A percentile compares a stretch with the other conserved stretches of the same genome.
These are phyloP conservation scores for Protodeltote pygarga DNA, from an alignment of 2,888 invertebrate species.

Conservation along the genomic window DNA sequence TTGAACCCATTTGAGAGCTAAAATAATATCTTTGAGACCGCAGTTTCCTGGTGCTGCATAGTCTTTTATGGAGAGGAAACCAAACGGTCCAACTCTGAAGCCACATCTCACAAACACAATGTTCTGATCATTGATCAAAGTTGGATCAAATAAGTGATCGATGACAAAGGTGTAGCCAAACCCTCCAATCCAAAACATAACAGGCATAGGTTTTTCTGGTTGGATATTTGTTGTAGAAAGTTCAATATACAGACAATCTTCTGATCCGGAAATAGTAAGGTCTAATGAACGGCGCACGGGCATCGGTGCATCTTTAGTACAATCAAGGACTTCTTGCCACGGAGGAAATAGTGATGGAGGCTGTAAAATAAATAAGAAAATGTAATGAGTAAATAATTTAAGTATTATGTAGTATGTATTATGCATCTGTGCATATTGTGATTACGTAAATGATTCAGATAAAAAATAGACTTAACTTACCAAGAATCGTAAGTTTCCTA, in stretches of 20 bases:
- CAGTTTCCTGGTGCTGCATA: constrained; percentile 78
- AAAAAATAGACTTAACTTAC: constrained; percentile 62
- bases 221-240: constrained; percentile 67
- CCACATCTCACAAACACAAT: constrained; percentile 78
- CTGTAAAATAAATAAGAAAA: constrained; percentile 57
- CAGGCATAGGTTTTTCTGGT: constrained; percentile 71
- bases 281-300: constrained; percentile 44
- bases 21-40: constrained; percentile 78
- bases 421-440: too few species aligned
- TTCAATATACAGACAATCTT: constrained; percentile 81
- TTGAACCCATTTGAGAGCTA: constrained; percentile 80
- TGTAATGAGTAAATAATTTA: neutral
- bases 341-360: constrained; percentile 66
- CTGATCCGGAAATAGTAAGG: constrained; percentile 53
- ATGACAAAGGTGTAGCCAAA: constrained; percentile 64
- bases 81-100: constrained; percentile 78
- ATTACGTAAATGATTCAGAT: neutral
- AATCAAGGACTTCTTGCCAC: constrained; percentile 67
- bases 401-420: too few species aligned
- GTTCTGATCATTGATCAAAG: constrained; percentile 66
- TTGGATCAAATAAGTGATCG: constrained; percentile 69
- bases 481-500: constrained; percentile 70
- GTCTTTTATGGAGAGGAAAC: constrained; percentile 77
- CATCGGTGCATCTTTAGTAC: constrained; percentile 63
- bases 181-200: constrained; percentile 84